These are phyloP conservation scores for Halictus quadricinctus DNA, from an alignment of 2,888 invertebrate species.

Conservation along the genomic window DNA sequence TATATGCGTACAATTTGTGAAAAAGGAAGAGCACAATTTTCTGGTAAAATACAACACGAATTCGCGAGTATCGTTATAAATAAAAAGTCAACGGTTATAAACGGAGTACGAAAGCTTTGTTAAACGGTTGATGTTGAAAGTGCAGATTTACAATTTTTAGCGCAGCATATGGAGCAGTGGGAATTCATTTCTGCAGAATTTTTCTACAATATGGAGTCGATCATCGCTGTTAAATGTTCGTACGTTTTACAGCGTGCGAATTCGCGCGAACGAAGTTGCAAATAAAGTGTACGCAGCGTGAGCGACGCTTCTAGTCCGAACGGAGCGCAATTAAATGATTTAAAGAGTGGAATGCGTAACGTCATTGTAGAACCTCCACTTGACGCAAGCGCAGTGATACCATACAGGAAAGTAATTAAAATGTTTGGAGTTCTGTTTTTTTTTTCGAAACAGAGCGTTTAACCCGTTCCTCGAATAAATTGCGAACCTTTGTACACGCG, in stretches of 20 bases:
- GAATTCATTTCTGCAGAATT: neutral
- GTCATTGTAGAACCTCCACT: neutral
- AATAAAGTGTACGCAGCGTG: neutral
- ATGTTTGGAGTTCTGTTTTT: neutral
- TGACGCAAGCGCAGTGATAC: neutral
- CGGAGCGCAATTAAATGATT: neutral
- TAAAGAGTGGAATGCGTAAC: neutral
- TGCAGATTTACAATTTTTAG: neutral
- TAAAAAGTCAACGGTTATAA: neutral
- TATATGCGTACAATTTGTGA: neutral
- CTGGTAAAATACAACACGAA: neutral
- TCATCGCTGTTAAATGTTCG: neutral
- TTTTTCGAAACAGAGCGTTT: neutral
- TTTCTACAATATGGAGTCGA: neutral
- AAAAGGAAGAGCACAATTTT: neutral
- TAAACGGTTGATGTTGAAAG: neutral
- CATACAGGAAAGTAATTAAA: constrained; percentile 15
- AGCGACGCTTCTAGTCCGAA: neutral
- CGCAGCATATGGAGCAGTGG: no score
- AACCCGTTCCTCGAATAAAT: neutral
- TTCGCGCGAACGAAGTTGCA: neutral
- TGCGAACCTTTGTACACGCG: constrained; percentile 3
- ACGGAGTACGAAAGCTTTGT: neutral
- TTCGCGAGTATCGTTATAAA: neutral
- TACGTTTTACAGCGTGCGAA: neutral